These are phyloP conservation scores for Suncus etruscus DNA, from an alignment of 2,113 vertebrate genomes.

Conservation along the genomic window DNA sequence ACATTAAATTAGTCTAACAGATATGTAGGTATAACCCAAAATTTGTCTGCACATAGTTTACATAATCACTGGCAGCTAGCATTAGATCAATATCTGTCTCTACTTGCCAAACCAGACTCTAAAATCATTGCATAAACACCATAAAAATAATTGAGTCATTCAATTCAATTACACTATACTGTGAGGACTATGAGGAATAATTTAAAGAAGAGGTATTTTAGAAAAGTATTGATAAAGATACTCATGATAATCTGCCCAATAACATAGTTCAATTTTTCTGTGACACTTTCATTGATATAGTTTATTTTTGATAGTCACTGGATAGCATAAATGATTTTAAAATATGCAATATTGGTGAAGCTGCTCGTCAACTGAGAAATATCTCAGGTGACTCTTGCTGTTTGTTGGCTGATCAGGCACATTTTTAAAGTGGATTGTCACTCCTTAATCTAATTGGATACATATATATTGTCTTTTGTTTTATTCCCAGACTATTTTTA, in stretches of 20 bases:
- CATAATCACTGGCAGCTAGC: background rate
- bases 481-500: background rate
- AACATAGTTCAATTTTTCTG: background rate
- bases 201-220: background rate
- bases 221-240: slow-evolving; percentile 18
- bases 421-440: background rate
- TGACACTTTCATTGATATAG: background rate
- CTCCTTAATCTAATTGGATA: background rate
- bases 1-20: background rate
- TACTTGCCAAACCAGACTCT: slow-evolving; percentile 22
- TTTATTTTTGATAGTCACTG: background rate
- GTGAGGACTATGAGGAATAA: background rate
- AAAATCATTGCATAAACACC: background rate
- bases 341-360: slow-evolving; percentile 36
- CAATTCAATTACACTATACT: background rate
- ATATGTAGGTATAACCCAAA: background rate
- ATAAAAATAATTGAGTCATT: background rate
- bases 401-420: background rate
- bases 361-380: background rate
- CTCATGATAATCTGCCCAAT: background rate
- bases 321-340: slow-evolving; percentile 38
- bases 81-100: background rate
- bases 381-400: background rate
- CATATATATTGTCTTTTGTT: background rate
- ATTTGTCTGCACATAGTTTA: background rate